A percentile compares a stretch with the other conserved stretches of the same genome.
Evolutionary conservation across 2,888 invertebrate genomes (phyloP).

Genomic region (Sicus ferrugineus): DNA sequence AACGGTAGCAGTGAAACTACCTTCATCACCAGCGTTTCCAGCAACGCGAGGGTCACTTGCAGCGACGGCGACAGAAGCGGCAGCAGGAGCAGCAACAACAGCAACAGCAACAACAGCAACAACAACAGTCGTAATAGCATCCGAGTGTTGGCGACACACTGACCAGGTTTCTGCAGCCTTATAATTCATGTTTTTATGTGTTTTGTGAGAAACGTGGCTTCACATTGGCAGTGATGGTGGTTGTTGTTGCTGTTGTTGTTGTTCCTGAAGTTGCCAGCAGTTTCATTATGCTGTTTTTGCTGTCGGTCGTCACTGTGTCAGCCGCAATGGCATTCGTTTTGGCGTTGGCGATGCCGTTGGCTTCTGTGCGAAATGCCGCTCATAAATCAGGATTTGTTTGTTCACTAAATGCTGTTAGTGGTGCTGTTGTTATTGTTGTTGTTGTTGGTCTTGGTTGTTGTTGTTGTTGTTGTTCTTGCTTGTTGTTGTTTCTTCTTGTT

Average conservation of each 20-base stretch:
- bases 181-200: constrained; percentile 18
- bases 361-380: constrained; percentile 10
- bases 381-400: constrained; percentile 27
- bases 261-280: constrained; percentile 1
- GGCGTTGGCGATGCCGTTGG: not conserved
- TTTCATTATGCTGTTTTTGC: not conserved
- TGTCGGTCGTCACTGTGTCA: constrained; percentile 4
- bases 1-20: too few relatives aligned
- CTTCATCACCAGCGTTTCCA: too few relatives aligned
- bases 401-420: not conserved
- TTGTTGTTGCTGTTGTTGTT: not conserved
- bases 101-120: not conserved
- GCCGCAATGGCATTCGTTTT: not conserved
- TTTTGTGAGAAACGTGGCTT: not conserved
- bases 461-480: constrained; percentile 1
- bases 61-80: not conserved
- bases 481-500: constrained; percentile 1
- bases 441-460: not conserved
- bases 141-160: not conserved
- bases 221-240: not conserved
- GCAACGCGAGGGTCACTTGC: too few relatives aligned
- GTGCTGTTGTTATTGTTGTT: not conserved
- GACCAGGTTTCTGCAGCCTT: constrained; percentile 20
- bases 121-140: not conserved
- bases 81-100: not conserved